Base-by-base conservation (phyloP, 2,888 invertebrate genomes). In the Diploptera punctata region DNA sequence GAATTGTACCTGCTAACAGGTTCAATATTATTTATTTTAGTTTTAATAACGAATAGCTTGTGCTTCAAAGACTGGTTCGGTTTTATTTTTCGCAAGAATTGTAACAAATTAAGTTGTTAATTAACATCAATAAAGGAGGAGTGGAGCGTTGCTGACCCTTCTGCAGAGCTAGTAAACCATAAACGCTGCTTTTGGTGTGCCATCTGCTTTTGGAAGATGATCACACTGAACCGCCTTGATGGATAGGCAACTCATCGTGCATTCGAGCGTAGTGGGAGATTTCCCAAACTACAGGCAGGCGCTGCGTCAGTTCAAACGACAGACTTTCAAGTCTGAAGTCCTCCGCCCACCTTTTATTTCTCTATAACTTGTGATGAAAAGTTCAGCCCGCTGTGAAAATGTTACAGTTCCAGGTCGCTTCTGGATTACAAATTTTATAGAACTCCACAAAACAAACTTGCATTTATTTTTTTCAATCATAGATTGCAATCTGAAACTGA, bases 161-260 rank as follows among this genome's bases (percentile, higher is more conserved):
- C 24, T 18, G 1, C 9, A 10, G 7, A 24, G 21, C 9, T 18
- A 18, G 21, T 38, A 13, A 38, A 5, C 7, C 38, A 38, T 38
- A 13, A 52, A 1, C 13, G 16, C n/a, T 19, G 18, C 19, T 13
- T 19, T 52, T 52, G 1, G 1, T 52, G 21, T 52, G 52, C 10
- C 52, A 52, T 19, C 52, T 52, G 52, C 24, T 52, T 13, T 24
- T 52, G 21, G 21, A 4, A 52, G 2, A 24, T 13, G 10, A 52
- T 52, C 24, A 9, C n/a, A n/a, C 24, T 9, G 3, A 9, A 52
- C 21, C 52, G 24, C 21, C 52, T 19, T 52, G 52, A 52, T 24
- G 52, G n/a, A 24, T 24, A 52, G 52, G 10, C 52, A 24, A 24
- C 52, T 52, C 52, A 24, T 52, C 52, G 52, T 52, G 52, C 52